A percentile compares a stretch with the other conserved stretches of the same genome.
phyloP scores from a whole-genome alignment of 2,113 vertebrate genomes.

The Candoia aspera region DNA sequence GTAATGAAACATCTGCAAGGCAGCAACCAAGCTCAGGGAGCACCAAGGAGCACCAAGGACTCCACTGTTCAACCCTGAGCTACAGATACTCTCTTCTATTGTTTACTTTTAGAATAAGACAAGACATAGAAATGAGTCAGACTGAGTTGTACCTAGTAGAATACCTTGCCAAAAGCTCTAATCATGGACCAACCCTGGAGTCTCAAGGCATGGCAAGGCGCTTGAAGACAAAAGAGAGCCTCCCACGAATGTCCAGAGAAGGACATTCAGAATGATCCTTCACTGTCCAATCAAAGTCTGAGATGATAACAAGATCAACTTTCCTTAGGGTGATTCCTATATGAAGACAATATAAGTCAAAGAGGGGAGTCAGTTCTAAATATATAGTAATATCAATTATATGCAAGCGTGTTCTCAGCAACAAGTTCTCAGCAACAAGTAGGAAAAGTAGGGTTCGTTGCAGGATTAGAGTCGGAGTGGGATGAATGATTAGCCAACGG shows the following conservation, averaged over 20 bases:
- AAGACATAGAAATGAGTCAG: not conserved
- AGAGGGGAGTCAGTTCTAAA: not conserved
- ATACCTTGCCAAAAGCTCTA: not conserved
- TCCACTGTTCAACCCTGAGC: no score
- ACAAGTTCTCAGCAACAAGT: not conserved
- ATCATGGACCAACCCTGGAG: not conserved
- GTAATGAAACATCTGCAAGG: no score
- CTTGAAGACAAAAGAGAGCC: not conserved
- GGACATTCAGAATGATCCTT: not conserved
- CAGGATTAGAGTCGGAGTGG: not conserved
- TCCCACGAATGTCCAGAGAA: not conserved
- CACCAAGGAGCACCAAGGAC: no score
- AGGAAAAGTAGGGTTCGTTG: not conserved
- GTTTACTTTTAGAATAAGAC: not conserved
- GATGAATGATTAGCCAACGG: not conserved
- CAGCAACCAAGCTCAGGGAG: no score
- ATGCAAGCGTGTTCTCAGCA: not conserved
- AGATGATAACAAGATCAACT: not conserved
- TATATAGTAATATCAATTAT: not conserved
- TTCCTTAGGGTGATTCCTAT: no score
- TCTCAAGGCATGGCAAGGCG: not conserved
- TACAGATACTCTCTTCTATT: no score
- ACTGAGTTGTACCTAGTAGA: not conserved
- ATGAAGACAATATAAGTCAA: no score
- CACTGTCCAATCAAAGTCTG: not conserved